Conservation (phyloP, 2,888 invertebrate genomes). For the Campopleginae sp. region DNA sequence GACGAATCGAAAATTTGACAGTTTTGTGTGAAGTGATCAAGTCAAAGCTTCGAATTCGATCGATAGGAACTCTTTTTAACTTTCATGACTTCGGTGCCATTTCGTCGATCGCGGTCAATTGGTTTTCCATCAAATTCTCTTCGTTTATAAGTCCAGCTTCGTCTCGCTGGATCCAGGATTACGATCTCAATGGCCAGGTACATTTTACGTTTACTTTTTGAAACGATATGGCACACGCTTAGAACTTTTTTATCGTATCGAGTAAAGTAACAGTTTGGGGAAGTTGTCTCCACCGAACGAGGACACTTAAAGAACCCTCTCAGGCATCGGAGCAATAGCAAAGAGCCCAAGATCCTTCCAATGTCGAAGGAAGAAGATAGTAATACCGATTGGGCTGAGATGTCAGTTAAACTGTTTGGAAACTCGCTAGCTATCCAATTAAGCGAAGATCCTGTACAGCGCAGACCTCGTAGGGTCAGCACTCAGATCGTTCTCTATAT, state of each 20-base stretch:
- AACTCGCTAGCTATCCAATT: constrained; percentile 84
- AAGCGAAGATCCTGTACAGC: constrained; percentile 80
- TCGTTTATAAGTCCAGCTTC: background rate
- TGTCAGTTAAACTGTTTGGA: constrained; percentile 84
- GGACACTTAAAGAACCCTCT: constrained; percentile 59
- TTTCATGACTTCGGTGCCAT: background rate
- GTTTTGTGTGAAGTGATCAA: background rate
- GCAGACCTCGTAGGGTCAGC: constrained; percentile 74
- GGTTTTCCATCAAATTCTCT: background rate
- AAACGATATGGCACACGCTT: background rate
- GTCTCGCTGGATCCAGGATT: background rate
- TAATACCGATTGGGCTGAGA: constrained; percentile 72
- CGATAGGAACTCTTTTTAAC: background rate
- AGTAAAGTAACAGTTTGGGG: constrained; percentile 5
- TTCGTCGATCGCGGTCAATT: background rate
- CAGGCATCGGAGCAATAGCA: constrained; percentile 69
- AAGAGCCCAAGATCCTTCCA: constrained; percentile 73
- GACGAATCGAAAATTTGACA: no score
- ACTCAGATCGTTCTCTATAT: constrained; percentile 69
- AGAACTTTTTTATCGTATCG: constrained; percentile 16
- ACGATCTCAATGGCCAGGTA: background rate
- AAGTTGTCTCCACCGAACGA: constrained; percentile 68
- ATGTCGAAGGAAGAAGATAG: constrained; percentile 75
- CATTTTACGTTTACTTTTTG: background rate
- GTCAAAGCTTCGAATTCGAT: background rate